Conservation (phyloP, 2,113 vertebrate genomes). For the Thalassarche chlororhynchos region DNA sequence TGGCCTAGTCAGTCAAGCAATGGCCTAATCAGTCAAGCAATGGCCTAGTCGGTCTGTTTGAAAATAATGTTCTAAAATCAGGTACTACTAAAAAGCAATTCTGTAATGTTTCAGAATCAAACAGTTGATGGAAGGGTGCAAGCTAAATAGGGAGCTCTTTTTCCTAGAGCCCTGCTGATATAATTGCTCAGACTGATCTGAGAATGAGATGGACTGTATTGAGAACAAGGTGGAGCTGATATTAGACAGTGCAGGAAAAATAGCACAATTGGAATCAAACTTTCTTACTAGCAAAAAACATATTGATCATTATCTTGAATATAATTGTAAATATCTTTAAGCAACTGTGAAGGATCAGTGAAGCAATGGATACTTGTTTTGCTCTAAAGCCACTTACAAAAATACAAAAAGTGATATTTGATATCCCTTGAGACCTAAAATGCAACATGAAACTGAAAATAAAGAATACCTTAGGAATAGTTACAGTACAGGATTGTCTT, state of each 20-base stretch:
- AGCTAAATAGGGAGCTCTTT: not conserved
- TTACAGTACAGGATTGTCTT: not conserved
- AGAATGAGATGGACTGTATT: not conserved
- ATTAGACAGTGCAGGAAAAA: not conserved
- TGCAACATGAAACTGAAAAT: not conserved
- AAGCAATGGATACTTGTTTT: not conserved
- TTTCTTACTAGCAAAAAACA: too few relatives aligned
- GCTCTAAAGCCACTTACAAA: not conserved
- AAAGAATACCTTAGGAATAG: not conserved
- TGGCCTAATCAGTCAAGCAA: too few relatives aligned
- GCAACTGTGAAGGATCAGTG: not conserved
- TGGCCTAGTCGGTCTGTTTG: not conserved
- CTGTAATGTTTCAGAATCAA: not conserved
- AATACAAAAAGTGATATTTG: not conserved
- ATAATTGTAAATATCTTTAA: not conserved
- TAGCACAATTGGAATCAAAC: not conserved
- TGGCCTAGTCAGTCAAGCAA: too few relatives aligned
- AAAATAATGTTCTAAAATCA: not conserved
- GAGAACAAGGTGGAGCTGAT: not conserved
- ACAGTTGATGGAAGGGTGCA: not conserved
- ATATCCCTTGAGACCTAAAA: not conserved
- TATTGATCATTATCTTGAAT: not conserved
- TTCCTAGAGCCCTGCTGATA: not conserved
- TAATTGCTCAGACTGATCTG: not conserved
- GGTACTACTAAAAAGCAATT: not conserved